These are phyloP conservation scores for Dyspetes luteomarginatus DNA, from an alignment of 2,888 invertebrate genomes.

Conservation along the genomic window DNA sequence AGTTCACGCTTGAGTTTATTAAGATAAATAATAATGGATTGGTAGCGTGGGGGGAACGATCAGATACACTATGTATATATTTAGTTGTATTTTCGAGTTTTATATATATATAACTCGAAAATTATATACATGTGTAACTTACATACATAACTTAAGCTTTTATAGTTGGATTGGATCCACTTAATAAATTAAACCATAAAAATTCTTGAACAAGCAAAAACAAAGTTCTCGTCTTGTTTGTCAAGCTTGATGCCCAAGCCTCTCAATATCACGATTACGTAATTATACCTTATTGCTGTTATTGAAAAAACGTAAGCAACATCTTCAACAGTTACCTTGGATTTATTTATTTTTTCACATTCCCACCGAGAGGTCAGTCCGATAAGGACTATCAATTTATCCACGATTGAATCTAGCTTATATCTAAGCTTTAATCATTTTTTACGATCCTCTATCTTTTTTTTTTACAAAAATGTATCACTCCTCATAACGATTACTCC, in stretches of 20 bases:
- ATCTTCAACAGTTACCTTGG: background rate
- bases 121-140: background rate
- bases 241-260: background rate
- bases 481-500: background rate
- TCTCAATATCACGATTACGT: constrained; percentile 20
- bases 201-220: background rate
- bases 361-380: background rate
- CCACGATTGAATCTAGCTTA: background rate
- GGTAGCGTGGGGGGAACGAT: background rate
- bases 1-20: background rate
- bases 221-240: constrained; percentile 32
- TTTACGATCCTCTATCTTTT: background rate
- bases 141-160: background rate
- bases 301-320: background rate
- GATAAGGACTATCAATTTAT: background rate
- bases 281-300: background rate
- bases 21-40: background rate
- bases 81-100: background rate
- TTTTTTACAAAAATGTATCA: background rate
- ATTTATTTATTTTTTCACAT: background rate
- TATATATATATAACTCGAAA: background rate
- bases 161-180: background rate
- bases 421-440: background rate
- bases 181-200: background rate
- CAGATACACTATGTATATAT: no score